Base-by-base conservation (phyloP, 2,797 vertebrate genomes). In the Iguana delicatissima region DNA sequence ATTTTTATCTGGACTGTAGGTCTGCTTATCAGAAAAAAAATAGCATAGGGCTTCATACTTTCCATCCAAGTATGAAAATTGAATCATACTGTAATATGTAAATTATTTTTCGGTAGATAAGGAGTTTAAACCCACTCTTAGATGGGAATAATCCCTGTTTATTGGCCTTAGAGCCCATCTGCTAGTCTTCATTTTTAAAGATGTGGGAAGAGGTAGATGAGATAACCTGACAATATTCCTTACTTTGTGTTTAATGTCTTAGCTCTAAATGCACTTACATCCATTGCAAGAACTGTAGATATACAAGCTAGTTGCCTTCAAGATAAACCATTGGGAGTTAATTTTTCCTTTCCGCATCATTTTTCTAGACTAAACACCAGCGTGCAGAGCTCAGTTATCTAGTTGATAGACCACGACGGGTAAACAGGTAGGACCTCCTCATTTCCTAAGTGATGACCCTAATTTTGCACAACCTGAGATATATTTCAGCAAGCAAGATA, bases 331-430 rank as follows among this genome's bases (percentile, higher is more conserved):
- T 8, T 91, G 72, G 92, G 91, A 94, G 80, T 94, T 96, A 90
- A 95, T 96, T 93, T 83, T 93, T 96, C 90, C 81, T 95, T 95
- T 93, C 92, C 35, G 81, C 93, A 96, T 82, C 97, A 93, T 96
- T 97, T 96, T 95, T 97, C 98, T 98, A 99, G 99, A 98, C 98
- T 46, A 99, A 99, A 98, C 99, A 99, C 95, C 99, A 99, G 96
- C 98, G 99, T 97, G 98, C 98, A 96, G 99, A 99, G 96, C 98
- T 99, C 98, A 98, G 98, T 98, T 99, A 99, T 95, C 98, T 99
- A 96, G 99, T 99, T 97, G 99, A 99, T 97, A 98, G 99, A 98
- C 99, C 99, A 89, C 98, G 99, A 92, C 98, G 99, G 96, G 99
- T 99, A 95, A 99, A 99, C 98, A 99, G 99, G 99, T 99, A 98